These are phyloP conservation scores for Taenaris catops DNA, from an alignment of 2,888 invertebrate species.

Conservation along the genomic window DNA sequence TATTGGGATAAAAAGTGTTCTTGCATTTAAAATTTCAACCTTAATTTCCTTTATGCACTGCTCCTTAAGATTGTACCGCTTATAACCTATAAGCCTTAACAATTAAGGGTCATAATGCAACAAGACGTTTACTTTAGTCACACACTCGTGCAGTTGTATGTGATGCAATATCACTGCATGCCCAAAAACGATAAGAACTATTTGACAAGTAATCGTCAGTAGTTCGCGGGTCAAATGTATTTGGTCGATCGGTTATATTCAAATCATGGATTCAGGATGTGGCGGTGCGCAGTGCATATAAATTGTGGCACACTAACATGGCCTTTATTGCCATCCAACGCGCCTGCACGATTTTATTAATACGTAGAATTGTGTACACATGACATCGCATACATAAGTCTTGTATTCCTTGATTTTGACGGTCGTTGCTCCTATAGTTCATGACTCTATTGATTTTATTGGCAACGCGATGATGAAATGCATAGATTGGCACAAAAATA, in stretches of 20 bases:
- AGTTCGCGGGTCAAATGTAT: conserved; percentile 18
- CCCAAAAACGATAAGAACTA: conserved; percentile 30
- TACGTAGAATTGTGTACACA: conserved; percentile 22
- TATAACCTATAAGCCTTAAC: neutral
- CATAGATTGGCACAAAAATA: no score
- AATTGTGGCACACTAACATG: conserved; percentile 47
- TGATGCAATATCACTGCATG: conserved; percentile 34
- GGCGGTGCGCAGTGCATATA: conserved; percentile 39
- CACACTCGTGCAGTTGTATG: conserved; percentile 15
- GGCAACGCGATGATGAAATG: no score
- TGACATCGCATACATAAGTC: conserved; percentile 26
- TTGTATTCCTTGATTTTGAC: conserved; percentile 13
- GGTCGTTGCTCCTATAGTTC: conserved; percentile 23
- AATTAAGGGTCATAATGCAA: conserved; percentile 12
- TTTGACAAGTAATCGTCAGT: conserved; percentile 4
- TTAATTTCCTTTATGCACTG: conserved; percentile 39
- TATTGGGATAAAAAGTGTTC: no score
- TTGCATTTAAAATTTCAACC: conserved; percentile 35
- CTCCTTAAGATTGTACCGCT: neutral
- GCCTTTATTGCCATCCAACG: conserved; percentile 30
- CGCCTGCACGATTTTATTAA: conserved; percentile 25
- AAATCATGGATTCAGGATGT: conserved; percentile 48
- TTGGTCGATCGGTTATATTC: conserved; percentile 38
- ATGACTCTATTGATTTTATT: conserved; percentile 1
- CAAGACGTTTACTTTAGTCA: conserved; percentile 2